Percentiles rank a stretch among this genome's conserved stretches.
Conservation (phyloP, 2,113 vertebrate species). For the Paedocypris sp. region DNA sequence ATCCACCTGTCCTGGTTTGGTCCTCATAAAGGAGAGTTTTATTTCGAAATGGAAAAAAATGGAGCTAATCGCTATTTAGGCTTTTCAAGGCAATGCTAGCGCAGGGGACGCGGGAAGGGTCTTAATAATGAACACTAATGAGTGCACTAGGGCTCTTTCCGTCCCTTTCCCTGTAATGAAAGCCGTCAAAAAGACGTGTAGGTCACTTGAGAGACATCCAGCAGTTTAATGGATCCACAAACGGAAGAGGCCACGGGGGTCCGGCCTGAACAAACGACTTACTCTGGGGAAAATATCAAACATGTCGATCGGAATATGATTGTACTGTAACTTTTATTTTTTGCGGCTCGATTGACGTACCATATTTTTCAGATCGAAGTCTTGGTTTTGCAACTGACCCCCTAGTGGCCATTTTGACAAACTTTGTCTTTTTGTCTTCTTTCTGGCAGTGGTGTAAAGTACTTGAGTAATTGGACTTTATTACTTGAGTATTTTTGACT, state of each 20-base stretch:
- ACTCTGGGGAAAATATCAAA: not conserved
- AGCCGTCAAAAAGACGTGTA: not conserved
- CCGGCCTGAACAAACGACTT: conserved; percentile 1
- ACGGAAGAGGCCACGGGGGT: not conserved
- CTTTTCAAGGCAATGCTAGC: too few relatives aligned
- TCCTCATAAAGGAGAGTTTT: not conserved
- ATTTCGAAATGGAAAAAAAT: not conserved
- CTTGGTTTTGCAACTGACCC: too few relatives aligned
- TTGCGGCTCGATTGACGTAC: too few relatives aligned
- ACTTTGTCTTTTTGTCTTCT: too few relatives aligned
- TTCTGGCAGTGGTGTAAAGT: too few relatives aligned
- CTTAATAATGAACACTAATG: conserved; percentile 22
- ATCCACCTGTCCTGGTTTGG: not conserved
- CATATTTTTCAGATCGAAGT: too few relatives aligned
- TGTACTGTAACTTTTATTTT: too few relatives aligned
- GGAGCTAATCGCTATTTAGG: too few relatives aligned
- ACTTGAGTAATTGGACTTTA: too few relatives aligned
- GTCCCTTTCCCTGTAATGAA: not conserved
- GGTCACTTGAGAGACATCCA: not conserved
- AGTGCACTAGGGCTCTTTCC: conserved; percentile 1
- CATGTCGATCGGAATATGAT: not conserved
- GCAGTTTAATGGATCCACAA: conserved; percentile 7
- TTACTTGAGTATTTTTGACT: too few relatives aligned
- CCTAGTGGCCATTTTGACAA: too few relatives aligned
- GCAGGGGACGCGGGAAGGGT: not conserved